A percentile compares a stretch with the other conserved stretches of the same genome.
phyloP scores from a whole-genome alignment of 2,797 vertebrate species.

The Sebastes oblongus region DNA sequence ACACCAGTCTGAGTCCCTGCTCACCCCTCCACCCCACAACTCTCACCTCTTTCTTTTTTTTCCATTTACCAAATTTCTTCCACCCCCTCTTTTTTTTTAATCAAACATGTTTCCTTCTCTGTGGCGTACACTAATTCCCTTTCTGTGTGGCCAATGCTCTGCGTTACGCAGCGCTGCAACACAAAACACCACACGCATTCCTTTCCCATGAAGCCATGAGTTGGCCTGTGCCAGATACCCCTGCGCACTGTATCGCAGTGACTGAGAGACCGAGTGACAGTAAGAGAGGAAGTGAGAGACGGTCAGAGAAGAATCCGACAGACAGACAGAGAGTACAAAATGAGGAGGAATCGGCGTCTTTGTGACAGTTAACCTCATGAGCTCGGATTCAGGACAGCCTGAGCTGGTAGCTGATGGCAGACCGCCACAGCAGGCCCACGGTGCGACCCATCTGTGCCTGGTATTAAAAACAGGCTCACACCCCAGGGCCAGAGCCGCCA shows the following conservation, averaged over 20 bases:
- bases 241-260: constrained; percentile 22
- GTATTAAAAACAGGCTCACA: constrained; percentile 78
- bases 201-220: constrained; percentile 87
- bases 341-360: constrained; percentile 70
- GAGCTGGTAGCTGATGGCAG: constrained; percentile 59
- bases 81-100: not conserved
- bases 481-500: constrained; percentile 70
- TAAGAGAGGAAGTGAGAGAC: constrained; percentile 17
- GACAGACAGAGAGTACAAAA: constrained; percentile 32
- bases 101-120: constrained; percentile 28
- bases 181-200: constrained; percentile 87
- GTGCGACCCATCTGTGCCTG: constrained; percentile 79
- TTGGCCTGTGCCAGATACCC: constrained; percentile 62
- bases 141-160: constrained; percentile 59
- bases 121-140: not conserved
- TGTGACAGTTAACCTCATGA: constrained; percentile 74
- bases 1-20: not conserved
- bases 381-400: constrained; percentile 54
- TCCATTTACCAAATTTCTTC: constrained; percentile 5
- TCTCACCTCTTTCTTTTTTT: constrained; percentile 1
- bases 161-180: constrained; percentile 77
- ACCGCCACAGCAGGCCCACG: constrained; percentile 59
- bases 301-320: constrained; percentile 20
- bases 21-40: not conserved
- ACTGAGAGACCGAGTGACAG: constrained; percentile 10